Base-by-base conservation (phyloP, 2,888 invertebrate genomes). In the Leistus spinibarbis region DNA sequence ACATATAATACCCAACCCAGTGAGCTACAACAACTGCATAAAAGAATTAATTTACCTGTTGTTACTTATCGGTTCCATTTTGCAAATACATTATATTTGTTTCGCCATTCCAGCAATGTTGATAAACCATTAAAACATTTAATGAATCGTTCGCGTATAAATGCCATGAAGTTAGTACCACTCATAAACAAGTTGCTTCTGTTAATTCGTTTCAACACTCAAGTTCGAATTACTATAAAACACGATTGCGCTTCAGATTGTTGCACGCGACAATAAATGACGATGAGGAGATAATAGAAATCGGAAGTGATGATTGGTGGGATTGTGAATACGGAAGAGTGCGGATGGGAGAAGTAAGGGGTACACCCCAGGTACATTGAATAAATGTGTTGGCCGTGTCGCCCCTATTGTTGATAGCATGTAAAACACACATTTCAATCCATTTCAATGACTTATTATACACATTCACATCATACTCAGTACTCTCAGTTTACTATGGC, bases 351-450 rank as follows among this genome's bases (percentile, higher is more conserved):
- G 20, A 5, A 3, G 54, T 54, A 17, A 54, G 19, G 60, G 10
- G 22, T 16, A 60, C 19, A 60, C 20, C 13, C 13, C 19, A 19
- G 10, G 60, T 19, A 5, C 40, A 40, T 40, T 40, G 40, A 40
- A 40, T 40, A 53, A 66, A 66, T 53, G 66, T 23, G 53, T 66
- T 19, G 53, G 27, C 64, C 27, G 64, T 23, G 64, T 60, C 23
- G 23, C 27, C 40, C 27, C 64, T 64, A 22, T 64, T 66, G 40
- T 66, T n/a, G 27, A 53, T 27, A 5, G 66, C 66, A 66, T 66
- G 66, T 66, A 53, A 66, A 66, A 27, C 19, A 53, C 66, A 40
- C 66, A 66, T 66, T 66, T 64, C 64, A 64, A 64, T 64, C 13
- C n/a, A 24, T 23, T 20, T 66, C 60, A 60, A 60, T 60, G 60